A percentile compares a stretch with the other conserved stretches of the same genome.
Conservation (phyloP, 2,888 invertebrate species). For the Dyspetes luteomarginatus region DNA sequence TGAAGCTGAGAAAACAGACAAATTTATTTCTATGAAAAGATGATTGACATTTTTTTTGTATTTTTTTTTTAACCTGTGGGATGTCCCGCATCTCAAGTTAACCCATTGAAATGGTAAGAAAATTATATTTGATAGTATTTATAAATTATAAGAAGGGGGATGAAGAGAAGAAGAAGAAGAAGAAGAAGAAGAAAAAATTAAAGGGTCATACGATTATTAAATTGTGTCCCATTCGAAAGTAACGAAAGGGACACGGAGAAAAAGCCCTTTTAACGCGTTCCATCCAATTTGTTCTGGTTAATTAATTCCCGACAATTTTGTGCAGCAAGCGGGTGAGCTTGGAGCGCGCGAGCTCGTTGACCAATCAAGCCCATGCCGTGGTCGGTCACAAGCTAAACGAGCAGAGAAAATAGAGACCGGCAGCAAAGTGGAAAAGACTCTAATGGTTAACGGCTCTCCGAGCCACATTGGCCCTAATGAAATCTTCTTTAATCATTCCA, state of each 20-base stretch:
- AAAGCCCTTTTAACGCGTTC: slow-evolving; percentile 76
- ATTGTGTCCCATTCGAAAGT: slow-evolving; percentile 80
- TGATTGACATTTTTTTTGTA: neutral
- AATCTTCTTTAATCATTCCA: slow-evolving; percentile 81
- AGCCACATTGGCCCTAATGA: slow-evolving; percentile 79
- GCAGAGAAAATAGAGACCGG: slow-evolving; percentile 61
- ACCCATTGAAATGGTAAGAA: neutral
- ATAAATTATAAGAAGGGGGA: slow-evolving; percentile 31
- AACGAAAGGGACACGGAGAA: slow-evolving; percentile 58
- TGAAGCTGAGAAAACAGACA: neutral
- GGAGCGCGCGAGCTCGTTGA: slow-evolving; percentile 46
- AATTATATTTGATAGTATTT: neutral
- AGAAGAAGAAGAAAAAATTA: neutral
- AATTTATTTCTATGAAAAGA: neutral
- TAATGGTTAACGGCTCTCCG: slow-evolving; percentile 71
- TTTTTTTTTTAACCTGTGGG: neutral
- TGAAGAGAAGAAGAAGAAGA: slow-evolving; percentile 35
- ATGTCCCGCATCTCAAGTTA: neutral
- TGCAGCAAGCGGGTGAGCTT: slow-evolving; percentile 55
- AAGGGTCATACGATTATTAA: slow-evolving; percentile 78
- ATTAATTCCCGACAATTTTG: slow-evolving; percentile 82
- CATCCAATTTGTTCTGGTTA: slow-evolving; percentile 82
- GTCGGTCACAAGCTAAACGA: slow-evolving; percentile 32
- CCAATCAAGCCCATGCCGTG: slow-evolving; percentile 56
- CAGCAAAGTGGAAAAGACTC: slow-evolving; percentile 60